Percentiles rank a stretch among this genome's conserved stretches.
These are phyloP conservation scores for Dugesia japonica DNA, from an alignment of 2,888 invertebrate genomes.

Conservation along the genomic window DNA sequence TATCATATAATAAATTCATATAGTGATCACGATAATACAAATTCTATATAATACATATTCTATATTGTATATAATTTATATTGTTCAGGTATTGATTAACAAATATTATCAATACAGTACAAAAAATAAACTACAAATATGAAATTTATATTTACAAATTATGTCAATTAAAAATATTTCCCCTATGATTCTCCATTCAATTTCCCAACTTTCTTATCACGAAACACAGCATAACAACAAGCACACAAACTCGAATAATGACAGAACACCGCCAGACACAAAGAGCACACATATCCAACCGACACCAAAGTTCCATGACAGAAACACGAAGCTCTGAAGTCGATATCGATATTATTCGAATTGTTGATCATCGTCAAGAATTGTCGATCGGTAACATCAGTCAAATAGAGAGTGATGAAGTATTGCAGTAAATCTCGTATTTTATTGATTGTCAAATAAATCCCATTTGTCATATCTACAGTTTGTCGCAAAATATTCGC, in stretches of 20 bases:
- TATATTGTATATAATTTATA: no score
- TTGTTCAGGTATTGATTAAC: no score
- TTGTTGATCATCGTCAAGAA: conserved; percentile 35
- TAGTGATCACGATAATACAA: no score
- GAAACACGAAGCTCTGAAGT: conserved; percentile 78
- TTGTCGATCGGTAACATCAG: conserved; percentile 48
- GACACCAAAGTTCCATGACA: conserved; percentile 85
- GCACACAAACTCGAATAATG: conserved; percentile 91
- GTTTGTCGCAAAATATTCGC: conserved; percentile 67
- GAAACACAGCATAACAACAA: conserved; percentile 59
- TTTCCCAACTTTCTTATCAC: background rate
- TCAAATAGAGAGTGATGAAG: conserved; percentile 69
- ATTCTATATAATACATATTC: no score
- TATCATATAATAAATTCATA: no score
- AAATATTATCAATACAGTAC: no score
- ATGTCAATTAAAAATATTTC: no score
- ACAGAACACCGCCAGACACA: conserved; percentile 93
- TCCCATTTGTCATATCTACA: conserved; percentile 82
- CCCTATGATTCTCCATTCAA: no score
- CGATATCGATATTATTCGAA: conserved; percentile 56
- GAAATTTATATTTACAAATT: no score
- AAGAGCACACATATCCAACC: conserved; percentile 88
- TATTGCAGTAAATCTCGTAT: conserved; percentile 71
- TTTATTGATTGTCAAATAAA: conserved; percentile 71
- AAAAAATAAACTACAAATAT: no score